Base-by-base conservation (phyloP, 2,888 invertebrate genomes). In the Oeneis ivallda region DNA sequence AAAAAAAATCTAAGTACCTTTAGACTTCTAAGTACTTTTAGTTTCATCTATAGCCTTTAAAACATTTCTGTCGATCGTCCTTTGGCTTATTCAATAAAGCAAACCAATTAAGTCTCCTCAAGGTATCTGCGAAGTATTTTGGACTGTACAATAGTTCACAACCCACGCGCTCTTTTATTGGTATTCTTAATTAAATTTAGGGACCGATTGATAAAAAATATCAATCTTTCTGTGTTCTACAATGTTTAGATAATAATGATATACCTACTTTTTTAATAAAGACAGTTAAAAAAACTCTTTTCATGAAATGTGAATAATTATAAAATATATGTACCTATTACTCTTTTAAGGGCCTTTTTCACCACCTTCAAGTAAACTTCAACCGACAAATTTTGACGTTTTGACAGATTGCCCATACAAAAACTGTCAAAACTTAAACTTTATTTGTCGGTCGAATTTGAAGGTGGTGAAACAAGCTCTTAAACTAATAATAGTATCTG, bases 51-150 rank as follows among this genome's bases (percentile, higher is more conserved):
- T 5, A 45, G 43, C 34, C 32, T 37, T 49, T 59, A n/a, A 47
- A 59, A 37, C 17, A 17, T 47, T 59, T 47, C 47, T 47, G 47
- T 47, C 59, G 59, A 47, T 49, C 37, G n/a, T 34, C 47, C 17
- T 32, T 9, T 47, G 13, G 54, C 15, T 53, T 49, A 66, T 59
- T 66, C 62, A 47, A 59, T 59, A 32, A 62, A 66, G 59, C 39
- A 49, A 59, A 53, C 49, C 62, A 59, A 63, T 63, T 63, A 54
- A 58, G 59, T 53, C 53, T 59, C 43, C 47, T 47, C 62, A 59
- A 62, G 62, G 52, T 62, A 62, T 53, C 53, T 49, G 47, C 17
- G 37, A 49, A 15, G 49, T 49, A 49, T 59, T 59, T 17, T 17
- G 34, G 37, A 37, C 49, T 39, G 10, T 39, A 19, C 56, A 39